Evolutionary conservation across 2,113 vertebrate species (phyloP), one percentile per base, ranked within the genome.

Genomic region (Perca schrenkii): DNA sequence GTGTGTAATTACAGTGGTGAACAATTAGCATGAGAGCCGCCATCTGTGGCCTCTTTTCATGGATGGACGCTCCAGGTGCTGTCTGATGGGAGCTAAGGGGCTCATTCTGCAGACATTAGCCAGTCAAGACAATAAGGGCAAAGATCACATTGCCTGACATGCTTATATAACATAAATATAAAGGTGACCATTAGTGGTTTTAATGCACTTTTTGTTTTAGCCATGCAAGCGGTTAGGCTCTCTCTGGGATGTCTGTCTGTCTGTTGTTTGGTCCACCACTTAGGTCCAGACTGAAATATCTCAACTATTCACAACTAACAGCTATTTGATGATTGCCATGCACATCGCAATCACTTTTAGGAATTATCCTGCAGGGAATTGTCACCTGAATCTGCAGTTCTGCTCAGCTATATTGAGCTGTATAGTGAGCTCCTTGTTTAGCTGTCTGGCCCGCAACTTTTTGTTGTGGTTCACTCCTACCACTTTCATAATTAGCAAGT

Each of bases 91-190:
- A 40, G 54, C 68, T 78, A 43, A 72, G 36, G 60, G 67, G 15
- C 79, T 80, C 67, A 63, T 85, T 79, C 61, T 84, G 65, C 52
- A 74, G 60, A 53, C 74, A 82, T 82, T 77, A 83, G 66, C 63
- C 68, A 62, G 77, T 83, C 60, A 79, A 80, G 66, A 76, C 49
- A 63, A 52, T 52, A 57, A 72, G 57, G 74, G 50, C 69, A 67
- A 56, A 69, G 34, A 74, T 13, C 52, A 61, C 74, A 63, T 54
- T 74, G 53, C 49, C 67, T 71, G 50, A 28, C 21, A 53, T 57
- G 64, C 63, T 77, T 75, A 67, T 53, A 7, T 61, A 58, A 68
- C 54, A 74, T 57, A 2, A 28, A 52, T 25, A 46, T 69, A 31
- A 46, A 58, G 19, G 61, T 50, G 58, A 49, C 64, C 11, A 40